Base-by-base conservation (phyloP, 2,113 vertebrate genomes). In the Eulacestoma nigropectus region DNA sequence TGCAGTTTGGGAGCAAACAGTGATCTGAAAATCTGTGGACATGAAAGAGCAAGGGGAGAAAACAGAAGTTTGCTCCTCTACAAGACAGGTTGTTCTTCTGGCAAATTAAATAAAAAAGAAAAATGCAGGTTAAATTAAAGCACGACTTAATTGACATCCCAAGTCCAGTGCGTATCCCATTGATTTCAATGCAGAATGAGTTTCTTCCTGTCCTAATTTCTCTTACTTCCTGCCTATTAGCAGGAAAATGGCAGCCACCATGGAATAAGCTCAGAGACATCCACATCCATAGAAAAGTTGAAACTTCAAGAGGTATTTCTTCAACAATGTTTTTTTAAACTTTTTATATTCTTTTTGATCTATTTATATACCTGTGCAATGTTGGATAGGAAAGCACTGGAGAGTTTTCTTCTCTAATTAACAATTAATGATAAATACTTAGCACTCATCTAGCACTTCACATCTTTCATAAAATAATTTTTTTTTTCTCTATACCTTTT, bases 181-280 rank as follows among this genome's bases (percentile, higher is more conserved):
- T 97, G 93, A 97, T 97, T 95, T 96, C 96, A 96, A 97, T 97
- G 97, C 93, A 95, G 87, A 96, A 95, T 97, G 87, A 95, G 95
- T 95, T 94, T 96, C 95, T 97, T 97, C 95, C 94, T 97, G 95
- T 97, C 96, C 97, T 97, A 97, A 97, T 97, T 97, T 97, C 75
- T 97, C 94, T 97, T 97, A 97, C 96, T 97, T 97, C 96, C 97
- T 97, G 97, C 97, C 97, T 97, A 96, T 97, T 97, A 97, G 97
- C 97, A 97, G 97, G 97, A 97, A 97, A 97, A 96, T 97, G 95
- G 95, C 95, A 97, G 93, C 97, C 95, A 95, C 95, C 96, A 97
- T 97, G 96, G 96, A 95, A 92, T 97, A 97, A 97, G 95, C 95
- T 97, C 97, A 97, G 97, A 97, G 97, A 97, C 97, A 95, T 97